phyloP scores from a whole-genome alignment of 2,113 vertebrate genomes.

The Copsychus sechellarum region DNA sequence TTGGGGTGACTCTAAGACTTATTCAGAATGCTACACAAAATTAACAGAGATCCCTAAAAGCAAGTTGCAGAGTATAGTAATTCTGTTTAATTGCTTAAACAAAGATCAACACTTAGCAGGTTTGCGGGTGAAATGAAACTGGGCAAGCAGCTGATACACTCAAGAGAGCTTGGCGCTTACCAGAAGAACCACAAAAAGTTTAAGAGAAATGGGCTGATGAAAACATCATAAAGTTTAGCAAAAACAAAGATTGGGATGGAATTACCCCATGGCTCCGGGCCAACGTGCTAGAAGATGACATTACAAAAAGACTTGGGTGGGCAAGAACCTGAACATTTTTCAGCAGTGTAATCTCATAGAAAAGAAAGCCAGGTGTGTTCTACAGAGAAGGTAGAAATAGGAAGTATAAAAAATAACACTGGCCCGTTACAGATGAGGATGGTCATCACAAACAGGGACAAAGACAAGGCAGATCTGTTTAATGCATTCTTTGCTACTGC shows the following conservation, averaged over 20 bases:
- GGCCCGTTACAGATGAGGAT: background rate
- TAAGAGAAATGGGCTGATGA: background rate
- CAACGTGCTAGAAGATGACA: background rate
- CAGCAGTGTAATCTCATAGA: background rate
- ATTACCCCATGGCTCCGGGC: background rate
- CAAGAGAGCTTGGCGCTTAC: background rate
- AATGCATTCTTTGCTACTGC: rapidly evolving
- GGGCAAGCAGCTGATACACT: background rate
- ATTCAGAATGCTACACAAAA: background rate
- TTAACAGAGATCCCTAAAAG: background rate
- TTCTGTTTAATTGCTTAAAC: background rate
- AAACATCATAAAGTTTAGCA: background rate
- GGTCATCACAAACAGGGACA: background rate
- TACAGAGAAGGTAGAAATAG: background rate
- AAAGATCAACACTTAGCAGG: background rate
- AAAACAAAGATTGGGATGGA: background rate
- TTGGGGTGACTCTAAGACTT: background rate
- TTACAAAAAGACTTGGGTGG: background rate
- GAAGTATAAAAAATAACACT: background rate
- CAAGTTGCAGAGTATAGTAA: background rate
- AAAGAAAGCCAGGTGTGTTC: background rate
- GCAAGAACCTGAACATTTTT: background rate
- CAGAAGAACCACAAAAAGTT: background rate
- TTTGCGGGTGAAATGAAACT: background rate
- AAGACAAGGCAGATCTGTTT: background rate